phyloP scores from a whole-genome alignment of 2,113 vertebrate genomes.

The Callaeas wilsoni region DNA sequence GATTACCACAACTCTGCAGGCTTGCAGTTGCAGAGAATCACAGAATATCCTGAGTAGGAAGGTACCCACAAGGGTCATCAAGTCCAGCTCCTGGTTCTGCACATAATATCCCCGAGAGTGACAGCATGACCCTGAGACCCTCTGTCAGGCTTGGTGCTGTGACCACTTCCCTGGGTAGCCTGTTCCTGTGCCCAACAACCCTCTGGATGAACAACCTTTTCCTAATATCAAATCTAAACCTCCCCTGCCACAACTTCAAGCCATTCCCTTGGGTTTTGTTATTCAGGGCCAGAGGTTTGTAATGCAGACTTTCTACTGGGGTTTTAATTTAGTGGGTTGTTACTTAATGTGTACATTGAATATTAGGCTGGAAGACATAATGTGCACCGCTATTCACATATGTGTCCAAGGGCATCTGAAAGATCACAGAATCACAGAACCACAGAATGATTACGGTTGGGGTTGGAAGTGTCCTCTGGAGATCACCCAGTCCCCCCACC shows the following conservation, averaged over 20 bases:
- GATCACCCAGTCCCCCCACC: background rate
- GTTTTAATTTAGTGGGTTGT: background rate
- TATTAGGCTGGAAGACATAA: background rate
- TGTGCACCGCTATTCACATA: rapidly evolving
- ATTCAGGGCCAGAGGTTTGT: background rate
- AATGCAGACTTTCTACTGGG: background rate
- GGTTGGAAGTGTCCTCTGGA: background rate
- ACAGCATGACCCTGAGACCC: background rate
- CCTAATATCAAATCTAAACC: background rate
- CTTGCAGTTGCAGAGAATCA: background rate
- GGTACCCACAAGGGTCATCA: rapidly evolving
- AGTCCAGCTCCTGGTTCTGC: background rate
- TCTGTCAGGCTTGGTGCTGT: background rate
- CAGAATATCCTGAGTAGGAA: background rate
- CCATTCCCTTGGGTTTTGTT: background rate
- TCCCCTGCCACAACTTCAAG: background rate
- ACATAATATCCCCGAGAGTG: background rate
- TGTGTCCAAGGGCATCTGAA: background rate
- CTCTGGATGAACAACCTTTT: too few species aligned
- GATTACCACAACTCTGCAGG: background rate
- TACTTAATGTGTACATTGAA: background rate
- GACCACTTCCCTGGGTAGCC: too few species aligned
- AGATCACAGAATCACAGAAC: background rate
- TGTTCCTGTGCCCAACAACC: background rate
- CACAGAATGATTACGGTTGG: background rate